These are phyloP conservation scores for Lasioglossum malachurum DNA, from an alignment of 2,888 invertebrate genomes.

Conservation along the genomic window DNA sequence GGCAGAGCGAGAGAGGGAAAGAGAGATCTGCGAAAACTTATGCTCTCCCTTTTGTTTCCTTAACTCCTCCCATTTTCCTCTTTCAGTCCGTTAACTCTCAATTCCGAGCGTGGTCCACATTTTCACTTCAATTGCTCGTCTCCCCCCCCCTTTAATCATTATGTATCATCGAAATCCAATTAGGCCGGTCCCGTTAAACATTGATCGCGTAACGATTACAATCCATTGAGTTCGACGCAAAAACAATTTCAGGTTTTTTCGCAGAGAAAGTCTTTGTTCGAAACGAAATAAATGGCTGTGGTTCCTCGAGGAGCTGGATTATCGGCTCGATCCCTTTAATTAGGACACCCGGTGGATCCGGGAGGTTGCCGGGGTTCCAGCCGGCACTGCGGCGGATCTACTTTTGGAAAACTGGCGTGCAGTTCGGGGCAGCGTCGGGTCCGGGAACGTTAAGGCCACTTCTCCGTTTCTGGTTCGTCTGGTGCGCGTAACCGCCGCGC, in stretches of 20 bases:
- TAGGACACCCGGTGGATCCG: not conserved
- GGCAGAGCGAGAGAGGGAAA: not conserved
- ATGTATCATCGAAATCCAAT: not conserved
- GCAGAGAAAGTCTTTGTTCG: not conserved
- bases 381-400: constrained; percentile 2
- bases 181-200: not conserved
- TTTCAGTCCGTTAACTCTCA: not conserved
- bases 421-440: not conserved
- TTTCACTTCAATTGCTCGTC: not conserved
- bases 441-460: constrained; percentile 27
- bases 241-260: not conserved
- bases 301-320: not conserved
- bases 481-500: constrained; percentile 14
- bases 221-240: not conserved
- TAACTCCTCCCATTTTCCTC: not conserved
- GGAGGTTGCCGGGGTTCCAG: not conserved
- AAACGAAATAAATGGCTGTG: not conserved
- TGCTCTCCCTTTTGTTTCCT: constrained; percentile 24
- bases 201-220: not conserved
- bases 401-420: constrained; percentile 35
- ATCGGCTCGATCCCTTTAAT: not conserved
- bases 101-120: not conserved
- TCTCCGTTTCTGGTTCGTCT: not conserved
- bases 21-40: constrained; percentile 48
- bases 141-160: not conserved